phyloP scores from a whole-genome alignment of 2,797 vertebrate genomes.

The Caiman crocodilus region DNA sequence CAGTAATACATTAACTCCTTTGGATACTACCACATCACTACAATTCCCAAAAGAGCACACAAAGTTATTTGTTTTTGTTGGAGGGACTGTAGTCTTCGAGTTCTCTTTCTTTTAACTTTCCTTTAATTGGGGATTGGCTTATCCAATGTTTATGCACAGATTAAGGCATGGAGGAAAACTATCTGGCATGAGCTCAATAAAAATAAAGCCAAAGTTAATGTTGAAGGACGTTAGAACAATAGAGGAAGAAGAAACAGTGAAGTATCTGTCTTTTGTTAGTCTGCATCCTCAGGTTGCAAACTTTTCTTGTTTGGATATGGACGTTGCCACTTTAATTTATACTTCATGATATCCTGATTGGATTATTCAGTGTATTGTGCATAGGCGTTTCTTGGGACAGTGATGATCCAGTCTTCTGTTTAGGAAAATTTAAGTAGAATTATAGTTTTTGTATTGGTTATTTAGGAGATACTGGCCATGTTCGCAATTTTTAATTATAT shows the following conservation, averaged over 20 bases:
- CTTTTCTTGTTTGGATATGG: background rate
- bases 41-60: background rate
- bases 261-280: background rate
- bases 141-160: accelerated
- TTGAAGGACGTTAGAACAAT: background rate
- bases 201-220: background rate
- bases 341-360: accelerated
- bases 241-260: background rate
- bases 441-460: background rate
- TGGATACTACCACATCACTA: accelerated
- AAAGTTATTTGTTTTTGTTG: background rate
- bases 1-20: accelerated
- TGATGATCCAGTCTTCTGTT: background rate
- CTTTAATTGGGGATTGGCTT: background rate
- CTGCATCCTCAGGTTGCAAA: background rate
- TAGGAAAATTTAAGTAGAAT: background rate
- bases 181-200: background rate
- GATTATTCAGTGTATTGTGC: background rate
- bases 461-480: background rate
- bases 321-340: accelerated
- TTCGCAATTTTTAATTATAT: background rate
- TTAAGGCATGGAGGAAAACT: background rate
- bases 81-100: background rate
- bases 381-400: background rate
- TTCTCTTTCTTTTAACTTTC: background rate